Evolutionary conservation across 1,140 invertebrate species (phyloP), one percentile per base, ranked within the genome.

Genomic region (Sycophila sp.): DNA sequence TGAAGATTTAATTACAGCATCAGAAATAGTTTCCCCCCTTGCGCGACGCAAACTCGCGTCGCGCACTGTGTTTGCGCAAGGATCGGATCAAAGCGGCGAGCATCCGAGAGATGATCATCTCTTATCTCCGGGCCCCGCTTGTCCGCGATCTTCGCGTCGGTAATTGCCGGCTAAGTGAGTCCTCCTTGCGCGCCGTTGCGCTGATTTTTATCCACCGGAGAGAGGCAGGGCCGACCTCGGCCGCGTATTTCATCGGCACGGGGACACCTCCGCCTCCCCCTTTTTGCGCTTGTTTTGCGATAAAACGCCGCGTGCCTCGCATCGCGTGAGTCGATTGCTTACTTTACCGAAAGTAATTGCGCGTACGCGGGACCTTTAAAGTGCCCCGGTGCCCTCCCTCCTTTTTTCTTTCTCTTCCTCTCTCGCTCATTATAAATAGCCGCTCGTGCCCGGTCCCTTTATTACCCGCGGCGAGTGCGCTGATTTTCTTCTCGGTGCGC

Each of bases 191-290:
- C 65, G 22, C 59, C 63, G 51, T 66, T 60, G 65, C 49, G 17
- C 17, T 45, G 4, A 15, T 45, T 1, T 45, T 8, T 45, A n/a
- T 45, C 66, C 53, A 32, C 53, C 53, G 59, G 64, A 67, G n/a
- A n/a, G n/a, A n/a, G n/a, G n/a, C n/a, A n/a, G n/a, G n/a, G n/a
- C n/a, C n/a, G n/a, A n/a, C n/a, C n/a, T n/a, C n/a, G n/a, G n/a
- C n/a, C n/a, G n/a, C n/a, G n/a, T n/a, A 72, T 74, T 74, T 69
- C 71, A 74, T 74, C 65, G 59, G 65, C 73, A 60, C 51, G 64
- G n/a, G n/a, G n/a, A 36, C 63, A 28, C 68, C 65, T 72, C 65
- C 11, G 26, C 13, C 22, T 42, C 58, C 13, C 17, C 15, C 24
- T 60, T 2, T 26, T 24, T 19, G 47, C 47, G 47, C 47, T 15